Base-by-base conservation (phyloP, 2,888 invertebrate species). In the Heliconius erato region DNA sequence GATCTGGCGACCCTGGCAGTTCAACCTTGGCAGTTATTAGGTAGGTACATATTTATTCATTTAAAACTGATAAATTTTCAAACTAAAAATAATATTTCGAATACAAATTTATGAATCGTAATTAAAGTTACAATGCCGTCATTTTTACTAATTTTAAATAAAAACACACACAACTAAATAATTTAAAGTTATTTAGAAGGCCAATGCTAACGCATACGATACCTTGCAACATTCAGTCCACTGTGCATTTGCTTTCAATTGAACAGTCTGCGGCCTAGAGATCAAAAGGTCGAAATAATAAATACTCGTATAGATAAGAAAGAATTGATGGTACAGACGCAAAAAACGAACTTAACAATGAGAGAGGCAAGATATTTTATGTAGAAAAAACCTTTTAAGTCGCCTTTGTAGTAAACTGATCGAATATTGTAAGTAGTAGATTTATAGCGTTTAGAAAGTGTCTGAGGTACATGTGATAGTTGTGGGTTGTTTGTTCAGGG, bases 221-320 rank as follows among this genome's bases (percentile, higher is more conserved):
- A 59, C 67, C 79, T 79, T 67, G 40, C 32, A 54, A 35, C 76
- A 69, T 59, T 79, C 44, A 72, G 68, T 82, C 59, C 40, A 78
- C 59, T 72, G 35, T 82, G 77, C 67, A 79, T 79, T 77, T 54
- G 59, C 82, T 82, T 82, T 80, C 79, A 84, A 84, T 82, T 82
- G 84, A 82, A 71, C 79, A 49, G 44, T 77, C 74, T 76, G 69
- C 74, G 59, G 59, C 77, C 79, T 81, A 81, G 81, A 77, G 79
- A 74, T 79, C 67, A 71, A 77, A 77, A 83, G 84, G 83, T 83
- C 84, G 81, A 68, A 83, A 35, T 81, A 81, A 84, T 84, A 81
- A 82, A 84, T 79, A 80, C 28, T 72, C 44, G 71, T 77, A 81
- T 83, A 72, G 76, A 72, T 83, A 76, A 68, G 40, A 83, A 79